Evolutionary conservation across 2,797 vertebrate genomes (phyloP).

Genomic region (Discoglossus pictus): DNA sequence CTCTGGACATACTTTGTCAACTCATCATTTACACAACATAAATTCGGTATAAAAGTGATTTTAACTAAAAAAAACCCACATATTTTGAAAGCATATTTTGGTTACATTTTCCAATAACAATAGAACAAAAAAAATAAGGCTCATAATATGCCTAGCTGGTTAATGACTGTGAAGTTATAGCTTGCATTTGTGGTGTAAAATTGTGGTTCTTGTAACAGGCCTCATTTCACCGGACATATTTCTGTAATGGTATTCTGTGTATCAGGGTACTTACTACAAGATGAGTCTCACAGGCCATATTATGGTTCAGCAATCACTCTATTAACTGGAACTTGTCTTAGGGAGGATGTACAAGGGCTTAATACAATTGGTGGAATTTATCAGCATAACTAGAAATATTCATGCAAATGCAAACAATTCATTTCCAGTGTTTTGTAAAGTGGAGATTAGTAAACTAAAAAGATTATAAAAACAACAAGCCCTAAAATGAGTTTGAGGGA

Average conservation of each 20-base stretch:
- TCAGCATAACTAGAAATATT: conserved; percentile 62
- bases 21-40: no score
- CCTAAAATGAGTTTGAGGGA: no score
- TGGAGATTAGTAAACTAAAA: no score
- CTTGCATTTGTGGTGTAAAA: conserved; percentile 19
- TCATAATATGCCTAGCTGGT: conserved; percentile 6
- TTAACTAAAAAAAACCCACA: neutral
- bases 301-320: conserved; percentile 19
- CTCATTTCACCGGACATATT: conserved; percentile 24
- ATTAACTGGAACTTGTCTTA: conserved; percentile 20
- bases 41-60: no score
- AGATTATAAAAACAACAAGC: no score
- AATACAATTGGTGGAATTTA: conserved; percentile 57
- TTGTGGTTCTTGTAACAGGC: conserved; percentile 15
- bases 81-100: neutral
- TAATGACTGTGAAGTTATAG: conserved; percentile 21
- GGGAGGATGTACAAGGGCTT: conserved; percentile 2
- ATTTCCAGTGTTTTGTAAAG: neutral
- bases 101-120: no score
- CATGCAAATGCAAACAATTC: conserved; percentile 37
- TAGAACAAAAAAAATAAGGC: no score
- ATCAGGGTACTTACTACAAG: conserved; percentile 6
- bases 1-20: no score
- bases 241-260: conserved; percentile 16
- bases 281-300: conserved; percentile 23